Base-by-base conservation (phyloP, 2,888 invertebrate genomes). In the Xiphydria camelus region DNA sequence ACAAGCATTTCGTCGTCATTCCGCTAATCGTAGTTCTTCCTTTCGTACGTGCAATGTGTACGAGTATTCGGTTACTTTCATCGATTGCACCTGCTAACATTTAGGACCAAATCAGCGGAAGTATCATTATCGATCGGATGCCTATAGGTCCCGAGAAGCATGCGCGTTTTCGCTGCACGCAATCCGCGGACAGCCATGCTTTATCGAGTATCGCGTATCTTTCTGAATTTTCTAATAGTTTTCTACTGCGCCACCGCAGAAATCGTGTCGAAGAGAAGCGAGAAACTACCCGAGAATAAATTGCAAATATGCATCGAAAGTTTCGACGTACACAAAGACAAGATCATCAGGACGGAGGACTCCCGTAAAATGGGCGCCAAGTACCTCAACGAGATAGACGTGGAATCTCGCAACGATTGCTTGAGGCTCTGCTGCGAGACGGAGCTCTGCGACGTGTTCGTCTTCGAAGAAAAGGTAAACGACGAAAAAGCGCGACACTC, bases 271-370 rank as follows among this genome's bases (percentile, higher is more conserved):
- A 62, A 55, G 21, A 53, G 62, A 45, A 59, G 57, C 52, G 62
- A 61, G 1, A 76, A 77, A 51, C 57, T 70, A 6, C 61, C 70
- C 53, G 84, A 84, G 62, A 79, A 82, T 54, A 83, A 84, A 71
- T 79, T 85, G 47, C 83, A 83, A 56, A 82, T 82, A 64, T 89
- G 89, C 77, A 79, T 84, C 62, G 82, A 86, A 59, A 86, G 85
- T 75, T 94, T 93, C 75, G 90, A 91, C 76, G 84, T 94, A 55
- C 91, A 91, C 76, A 83, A 83, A 64, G 90, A 92, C 76, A 92
- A 91, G 73, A 94, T 94, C 64, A 94, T 94, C 67, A 83, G 91
- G 65, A 92, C 93, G 1, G 88, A 91, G 67, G 94, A 94, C 75
- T 94, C 94, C 0, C 84, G 87, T 65, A 86, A 86, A 39, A 86